Conservation (phyloP, 2,797 vertebrate species). For the Carduelis carduelis region DNA sequence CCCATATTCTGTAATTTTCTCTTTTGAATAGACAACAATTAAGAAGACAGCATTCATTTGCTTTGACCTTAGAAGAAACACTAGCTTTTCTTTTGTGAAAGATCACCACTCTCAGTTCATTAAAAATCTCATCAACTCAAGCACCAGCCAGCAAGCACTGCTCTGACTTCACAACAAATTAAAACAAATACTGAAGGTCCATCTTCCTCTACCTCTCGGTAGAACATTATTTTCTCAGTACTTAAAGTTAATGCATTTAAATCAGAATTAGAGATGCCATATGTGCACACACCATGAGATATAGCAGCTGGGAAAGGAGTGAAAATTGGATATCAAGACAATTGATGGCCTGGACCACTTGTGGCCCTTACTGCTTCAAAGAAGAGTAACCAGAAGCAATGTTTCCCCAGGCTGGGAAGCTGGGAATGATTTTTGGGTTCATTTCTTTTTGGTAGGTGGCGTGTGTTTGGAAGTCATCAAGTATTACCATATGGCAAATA, state of each 20-base stretch:
- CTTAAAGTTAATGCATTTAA: background rate
- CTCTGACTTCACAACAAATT: background rate
- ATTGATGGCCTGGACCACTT: background rate
- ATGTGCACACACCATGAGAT: background rate
- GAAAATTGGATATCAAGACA: background rate
- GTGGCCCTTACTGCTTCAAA: background rate
- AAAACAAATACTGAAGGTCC: background rate
- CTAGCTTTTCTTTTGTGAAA: background rate
- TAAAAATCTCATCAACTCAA: background rate
- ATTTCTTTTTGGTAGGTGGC: background rate
- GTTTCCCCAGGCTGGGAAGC: background rate
- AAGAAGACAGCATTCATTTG: background rate
- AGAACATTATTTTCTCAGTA: background rate
- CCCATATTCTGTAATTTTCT: background rate
- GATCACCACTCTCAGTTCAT: background rate
- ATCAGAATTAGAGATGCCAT: background rate
- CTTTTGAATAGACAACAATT: background rate
- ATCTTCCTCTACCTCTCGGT: background rate
- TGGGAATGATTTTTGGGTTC: background rate
- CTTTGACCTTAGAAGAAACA: background rate
- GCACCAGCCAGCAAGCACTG: background rate
- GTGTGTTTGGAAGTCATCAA: background rate
- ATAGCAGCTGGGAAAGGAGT: background rate
- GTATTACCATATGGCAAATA: background rate
- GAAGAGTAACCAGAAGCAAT: background rate